Conservation (phyloP, 2,113 vertebrate species). For the Mesembrinibis cayennensis region DNA sequence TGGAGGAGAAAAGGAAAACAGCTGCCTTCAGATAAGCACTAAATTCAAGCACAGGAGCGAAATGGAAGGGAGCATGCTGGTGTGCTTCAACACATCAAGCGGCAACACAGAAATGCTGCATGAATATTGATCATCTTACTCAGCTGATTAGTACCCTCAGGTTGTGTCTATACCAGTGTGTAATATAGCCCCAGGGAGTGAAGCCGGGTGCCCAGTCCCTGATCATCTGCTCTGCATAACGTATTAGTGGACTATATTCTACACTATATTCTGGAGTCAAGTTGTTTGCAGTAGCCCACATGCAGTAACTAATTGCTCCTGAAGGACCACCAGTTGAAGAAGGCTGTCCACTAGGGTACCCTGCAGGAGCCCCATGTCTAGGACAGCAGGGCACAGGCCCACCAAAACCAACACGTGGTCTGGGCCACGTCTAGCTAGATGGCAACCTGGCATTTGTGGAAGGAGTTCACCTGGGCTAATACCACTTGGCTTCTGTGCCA, state of each 20-base stretch:
- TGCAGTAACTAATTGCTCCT: background rate
- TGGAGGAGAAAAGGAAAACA: background rate
- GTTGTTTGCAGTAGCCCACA: background rate
- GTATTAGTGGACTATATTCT: background rate
- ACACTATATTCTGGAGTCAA: background rate
- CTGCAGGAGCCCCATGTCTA: background rate
- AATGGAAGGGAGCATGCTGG: background rate
- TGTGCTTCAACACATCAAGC: background rate
- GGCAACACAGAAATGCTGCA: background rate
- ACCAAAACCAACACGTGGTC: background rate
- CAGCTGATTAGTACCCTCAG: background rate
- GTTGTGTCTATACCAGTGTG: background rate
- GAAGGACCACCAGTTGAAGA: background rate
- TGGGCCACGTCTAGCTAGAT: background rate
- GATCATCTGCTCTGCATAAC: background rate
- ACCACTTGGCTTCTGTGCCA: background rate
- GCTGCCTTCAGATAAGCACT: background rate
- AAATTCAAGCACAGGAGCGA: background rate
- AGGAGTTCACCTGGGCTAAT: background rate
- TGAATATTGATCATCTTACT: background rate
- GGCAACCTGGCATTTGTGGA: background rate
- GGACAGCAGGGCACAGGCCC: background rate
- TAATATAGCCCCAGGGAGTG: background rate
- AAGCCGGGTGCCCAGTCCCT: background rate
- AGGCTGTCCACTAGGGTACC: background rate